Percentiles rank a stretch among this genome's conserved stretches.
phyloP scores from a whole-genome alignment of 2,113 vertebrate species.

The Carassius auratus region DNA sequence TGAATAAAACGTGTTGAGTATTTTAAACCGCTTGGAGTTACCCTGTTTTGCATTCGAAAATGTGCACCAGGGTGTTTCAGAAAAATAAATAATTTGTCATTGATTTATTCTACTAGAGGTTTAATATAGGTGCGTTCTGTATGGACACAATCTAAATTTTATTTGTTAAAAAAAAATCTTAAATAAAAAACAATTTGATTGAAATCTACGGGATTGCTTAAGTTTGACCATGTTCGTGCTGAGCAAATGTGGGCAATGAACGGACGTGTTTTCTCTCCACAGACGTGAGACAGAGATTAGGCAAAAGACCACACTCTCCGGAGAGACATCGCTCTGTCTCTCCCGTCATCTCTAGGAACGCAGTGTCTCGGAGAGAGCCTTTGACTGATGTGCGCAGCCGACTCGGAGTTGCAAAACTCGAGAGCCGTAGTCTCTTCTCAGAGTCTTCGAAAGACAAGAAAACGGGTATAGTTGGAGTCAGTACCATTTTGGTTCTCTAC shows the following conservation, averaged over 20 bases:
- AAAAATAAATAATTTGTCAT: too few species aligned
- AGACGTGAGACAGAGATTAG: constrained; percentile 93
- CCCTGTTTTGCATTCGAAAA: not conserved
- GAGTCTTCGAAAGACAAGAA: constrained; percentile 87
- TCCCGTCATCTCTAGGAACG: constrained; percentile 63
- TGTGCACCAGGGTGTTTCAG: too few species aligned
- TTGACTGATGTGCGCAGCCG: constrained; percentile 91
- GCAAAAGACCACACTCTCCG: constrained; percentile 89
- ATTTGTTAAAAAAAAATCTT: not conserved
- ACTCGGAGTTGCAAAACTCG: constrained; percentile 83
- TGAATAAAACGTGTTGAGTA: not conserved
- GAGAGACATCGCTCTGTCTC: constrained; percentile 75
- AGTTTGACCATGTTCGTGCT: not conserved
- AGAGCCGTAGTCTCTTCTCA: constrained; percentile 78
- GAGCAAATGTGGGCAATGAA: not conserved
- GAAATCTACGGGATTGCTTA: too few species aligned
- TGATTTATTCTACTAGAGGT: not conserved
- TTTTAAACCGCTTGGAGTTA: not conserved
- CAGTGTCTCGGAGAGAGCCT: constrained; percentile 80
- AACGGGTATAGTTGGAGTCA: constrained; percentile 71
- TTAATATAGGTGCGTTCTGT: not conserved
- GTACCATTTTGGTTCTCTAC: not conserved
- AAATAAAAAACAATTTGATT: too few species aligned
- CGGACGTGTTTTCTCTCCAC: not conserved
- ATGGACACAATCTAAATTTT: not conserved